phyloP scores from a whole-genome alignment of 2,888 invertebrate species.

The Tenthredo distinguenda region DNA sequence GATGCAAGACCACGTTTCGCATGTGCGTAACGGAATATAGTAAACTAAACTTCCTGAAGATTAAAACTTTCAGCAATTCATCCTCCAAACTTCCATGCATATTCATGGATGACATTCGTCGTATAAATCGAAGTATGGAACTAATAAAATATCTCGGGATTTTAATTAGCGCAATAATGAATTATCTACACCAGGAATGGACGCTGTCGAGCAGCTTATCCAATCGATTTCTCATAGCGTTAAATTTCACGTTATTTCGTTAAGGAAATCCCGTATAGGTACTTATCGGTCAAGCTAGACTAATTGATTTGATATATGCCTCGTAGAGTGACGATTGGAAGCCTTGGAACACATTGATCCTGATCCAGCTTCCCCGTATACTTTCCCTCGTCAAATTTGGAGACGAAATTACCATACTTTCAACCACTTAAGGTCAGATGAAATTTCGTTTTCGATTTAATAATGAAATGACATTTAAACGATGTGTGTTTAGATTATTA shows the following conservation, averaged over 20 bases:
- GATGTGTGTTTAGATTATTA: neutral
- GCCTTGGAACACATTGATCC: neutral
- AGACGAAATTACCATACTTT: neutral
- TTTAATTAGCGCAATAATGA: neutral
- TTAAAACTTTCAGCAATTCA: neutral
- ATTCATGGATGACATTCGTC: neutral
- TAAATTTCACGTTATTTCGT: neutral
- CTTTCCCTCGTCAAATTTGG: neutral
- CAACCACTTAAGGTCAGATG: neutral
- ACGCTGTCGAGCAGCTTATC: neutral
- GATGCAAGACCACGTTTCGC: neutral
- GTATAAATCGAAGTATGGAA: neutral
- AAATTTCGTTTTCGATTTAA: neutral
- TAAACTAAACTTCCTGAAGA: neutral
- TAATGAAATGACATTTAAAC: neutral
- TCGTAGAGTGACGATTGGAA: neutral
- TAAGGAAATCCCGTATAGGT: neutral
- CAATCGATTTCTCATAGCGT: constrained; percentile 6
- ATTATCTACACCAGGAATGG: neutral
- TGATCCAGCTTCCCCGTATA: neutral
- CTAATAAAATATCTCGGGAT: neutral
- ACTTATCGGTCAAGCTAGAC: constrained; percentile 8
- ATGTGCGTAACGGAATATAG: neutral
- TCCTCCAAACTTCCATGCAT: neutral
- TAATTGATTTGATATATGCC: neutral